phyloP scores from a whole-genome alignment of 2,888 invertebrate species.

The Salpingus planirostris region DNA sequence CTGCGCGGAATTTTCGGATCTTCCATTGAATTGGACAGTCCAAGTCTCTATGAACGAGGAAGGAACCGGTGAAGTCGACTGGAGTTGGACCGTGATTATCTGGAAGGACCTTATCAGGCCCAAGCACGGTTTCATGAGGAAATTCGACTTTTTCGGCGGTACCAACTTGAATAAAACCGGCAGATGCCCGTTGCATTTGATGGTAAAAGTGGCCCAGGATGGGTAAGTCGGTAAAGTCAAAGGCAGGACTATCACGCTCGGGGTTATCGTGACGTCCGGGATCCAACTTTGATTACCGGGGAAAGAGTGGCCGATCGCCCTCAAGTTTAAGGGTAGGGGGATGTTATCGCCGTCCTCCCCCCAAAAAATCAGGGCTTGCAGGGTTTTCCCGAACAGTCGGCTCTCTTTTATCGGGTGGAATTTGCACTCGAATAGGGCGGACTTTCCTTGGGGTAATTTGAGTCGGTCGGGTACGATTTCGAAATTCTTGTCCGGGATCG shows the following conservation, averaged over 20 bases:
- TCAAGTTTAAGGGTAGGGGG: conserved; percentile 26
- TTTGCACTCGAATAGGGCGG: conserved; percentile 32
- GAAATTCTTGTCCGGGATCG: conserved; percentile 29
- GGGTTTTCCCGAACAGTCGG: conserved; percentile 26
- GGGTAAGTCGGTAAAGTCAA: conserved; percentile 22
- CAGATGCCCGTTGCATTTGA: conserved; percentile 35
- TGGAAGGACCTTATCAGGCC: conserved; percentile 37
- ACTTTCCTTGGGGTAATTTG: conserved; percentile 25
- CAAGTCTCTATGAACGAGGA: conserved; percentile 40
- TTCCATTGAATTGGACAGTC: conserved; percentile 40
- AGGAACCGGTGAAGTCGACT: conserved; percentile 25
- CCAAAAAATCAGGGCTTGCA: conserved; percentile 33
- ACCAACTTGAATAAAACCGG: conserved; percentile 41
- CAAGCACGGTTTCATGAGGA: conserved; percentile 40
- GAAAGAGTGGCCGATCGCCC: conserved; percentile 29
- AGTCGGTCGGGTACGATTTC: conserved; percentile 28
- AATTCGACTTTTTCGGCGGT: conserved; percentile 37
- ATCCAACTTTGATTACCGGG: conserved; percentile 27
- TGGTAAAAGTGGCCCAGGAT: conserved; percentile 32
- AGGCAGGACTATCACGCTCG: conserved; percentile 25
- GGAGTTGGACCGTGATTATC: conserved; percentile 37
- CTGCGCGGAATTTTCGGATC: conserved; percentile 26
- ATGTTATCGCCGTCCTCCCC: conserved; percentile 3
- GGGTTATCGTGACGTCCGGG: conserved; percentile 24
- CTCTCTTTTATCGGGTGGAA: conserved; percentile 31